phyloP scores from a whole-genome alignment of 2,888 invertebrate species.

The Vesta saturnalis region DNA sequence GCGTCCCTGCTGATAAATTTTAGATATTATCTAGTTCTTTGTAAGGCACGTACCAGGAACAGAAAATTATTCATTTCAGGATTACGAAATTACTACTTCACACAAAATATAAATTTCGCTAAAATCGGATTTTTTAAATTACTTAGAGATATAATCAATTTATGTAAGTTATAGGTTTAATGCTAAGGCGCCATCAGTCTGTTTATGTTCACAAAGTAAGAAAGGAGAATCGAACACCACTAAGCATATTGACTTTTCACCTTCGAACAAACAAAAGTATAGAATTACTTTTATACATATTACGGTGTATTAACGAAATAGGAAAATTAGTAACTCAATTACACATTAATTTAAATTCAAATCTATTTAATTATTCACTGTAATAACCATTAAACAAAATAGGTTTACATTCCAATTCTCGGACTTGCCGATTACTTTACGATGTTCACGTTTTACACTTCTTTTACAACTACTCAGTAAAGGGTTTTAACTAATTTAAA shows the following conservation, averaged over 20 bases:
- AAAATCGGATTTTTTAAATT: background rate
- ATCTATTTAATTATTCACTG: background rate
- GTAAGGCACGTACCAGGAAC: conserved; percentile 18
- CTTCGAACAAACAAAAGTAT: background rate
- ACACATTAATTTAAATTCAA: background rate
- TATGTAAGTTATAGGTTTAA: background rate
- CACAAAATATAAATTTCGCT: background rate
- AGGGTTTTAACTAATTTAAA: no score
- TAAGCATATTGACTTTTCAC: background rate
- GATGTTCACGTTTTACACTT: background rate
- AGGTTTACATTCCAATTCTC: background rate
- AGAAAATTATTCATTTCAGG: background rate
- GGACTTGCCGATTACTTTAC: background rate
- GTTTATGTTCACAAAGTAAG: background rate
- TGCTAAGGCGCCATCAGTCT: background rate
- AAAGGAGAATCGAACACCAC: background rate
- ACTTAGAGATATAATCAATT: background rate
- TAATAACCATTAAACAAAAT: background rate
- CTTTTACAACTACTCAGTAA: no score
- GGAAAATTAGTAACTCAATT: background rate
- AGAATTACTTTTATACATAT: background rate
- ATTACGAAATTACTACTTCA: background rate
- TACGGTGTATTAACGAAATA: background rate
- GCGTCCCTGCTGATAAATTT: conserved; percentile 13
- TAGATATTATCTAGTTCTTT: conserved; percentile 12